phyloP scores from a whole-genome alignment of 1,140 invertebrate genomes.

The Mycetomoellerius zeteki region DNA sequence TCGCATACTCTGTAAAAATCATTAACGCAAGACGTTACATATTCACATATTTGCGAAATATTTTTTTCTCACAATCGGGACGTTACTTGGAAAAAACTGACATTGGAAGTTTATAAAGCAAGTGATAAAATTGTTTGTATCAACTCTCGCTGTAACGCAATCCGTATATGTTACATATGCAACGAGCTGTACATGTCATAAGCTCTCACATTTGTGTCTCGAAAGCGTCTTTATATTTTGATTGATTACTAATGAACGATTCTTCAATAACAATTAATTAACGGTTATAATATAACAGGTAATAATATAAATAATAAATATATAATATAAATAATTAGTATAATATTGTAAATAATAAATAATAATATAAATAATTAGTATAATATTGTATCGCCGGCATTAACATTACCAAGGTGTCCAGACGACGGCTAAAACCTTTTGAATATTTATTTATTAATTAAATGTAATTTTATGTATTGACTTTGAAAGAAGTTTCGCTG shows the following conservation, averaged over 20 bases:
- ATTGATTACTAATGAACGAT: neutral
- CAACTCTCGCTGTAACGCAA: neutral
- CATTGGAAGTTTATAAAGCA: too few species aligned
- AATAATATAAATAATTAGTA: too few species aligned
- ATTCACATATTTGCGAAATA: conserved; percentile 8
- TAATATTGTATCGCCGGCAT: too few species aligned
- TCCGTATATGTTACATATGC: neutral
- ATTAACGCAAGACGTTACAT: neutral
- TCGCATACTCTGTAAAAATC: neutral
- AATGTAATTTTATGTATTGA: too few species aligned
- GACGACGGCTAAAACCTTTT: too few species aligned
- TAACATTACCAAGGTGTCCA: too few species aligned
- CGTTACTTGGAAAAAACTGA: neutral
- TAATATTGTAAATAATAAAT: too few species aligned
- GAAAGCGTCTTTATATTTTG: neutral
- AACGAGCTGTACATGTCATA: neutral
- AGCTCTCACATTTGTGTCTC: neutral
- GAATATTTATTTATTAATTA: too few species aligned
- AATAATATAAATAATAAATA: too few species aligned
- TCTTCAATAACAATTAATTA: neutral
- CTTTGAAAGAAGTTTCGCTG: too few species aligned
- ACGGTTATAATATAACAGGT: neutral
- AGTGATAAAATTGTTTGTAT: conserved; percentile 28
- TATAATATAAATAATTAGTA: too few species aligned
- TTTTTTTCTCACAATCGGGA: neutral